Conservation (phyloP, 2,113 vertebrate genomes). For the Eclectus roratus region DNA sequence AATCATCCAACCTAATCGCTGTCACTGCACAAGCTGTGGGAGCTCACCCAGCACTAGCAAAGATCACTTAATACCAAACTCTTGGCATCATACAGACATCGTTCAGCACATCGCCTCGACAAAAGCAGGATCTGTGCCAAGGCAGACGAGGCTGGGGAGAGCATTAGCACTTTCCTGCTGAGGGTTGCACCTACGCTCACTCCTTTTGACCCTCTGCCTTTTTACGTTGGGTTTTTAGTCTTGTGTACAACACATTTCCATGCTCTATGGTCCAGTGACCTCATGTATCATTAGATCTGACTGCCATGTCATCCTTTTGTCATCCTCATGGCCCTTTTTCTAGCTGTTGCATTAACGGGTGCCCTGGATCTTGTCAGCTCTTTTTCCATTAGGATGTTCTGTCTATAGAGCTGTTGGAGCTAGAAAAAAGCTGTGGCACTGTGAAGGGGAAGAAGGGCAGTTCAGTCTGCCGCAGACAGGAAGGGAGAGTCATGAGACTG, state of each 20-base stretch:
- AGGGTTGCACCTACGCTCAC: accelerated
- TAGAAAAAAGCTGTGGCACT: not conserved
- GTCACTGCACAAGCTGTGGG: not conserved
- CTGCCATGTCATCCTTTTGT: accelerated
- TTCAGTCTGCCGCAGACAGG: not conserved
- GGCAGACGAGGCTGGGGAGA: not conserved
- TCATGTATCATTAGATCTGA: accelerated
- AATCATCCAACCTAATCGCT: not conserved
- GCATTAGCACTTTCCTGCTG: not conserved
- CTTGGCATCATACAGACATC: not conserved
- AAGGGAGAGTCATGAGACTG: not conserved
- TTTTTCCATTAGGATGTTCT: not conserved
- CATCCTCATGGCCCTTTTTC: not conserved
- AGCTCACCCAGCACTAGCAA: not conserved
- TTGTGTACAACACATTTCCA: not conserved
- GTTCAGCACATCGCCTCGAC: accelerated
- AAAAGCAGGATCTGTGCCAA: not conserved
- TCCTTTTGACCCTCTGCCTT: not conserved
- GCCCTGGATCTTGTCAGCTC: not conserved
- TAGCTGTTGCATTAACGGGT: accelerated
- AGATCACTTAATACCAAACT: accelerated
- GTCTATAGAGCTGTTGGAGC: not conserved
- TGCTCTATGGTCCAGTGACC: not conserved
- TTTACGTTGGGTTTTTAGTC: accelerated
- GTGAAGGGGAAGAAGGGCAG: not conserved